phyloP scores from a whole-genome alignment of 2,888 invertebrate genomes.

The Agapostemon virescens region DNA sequence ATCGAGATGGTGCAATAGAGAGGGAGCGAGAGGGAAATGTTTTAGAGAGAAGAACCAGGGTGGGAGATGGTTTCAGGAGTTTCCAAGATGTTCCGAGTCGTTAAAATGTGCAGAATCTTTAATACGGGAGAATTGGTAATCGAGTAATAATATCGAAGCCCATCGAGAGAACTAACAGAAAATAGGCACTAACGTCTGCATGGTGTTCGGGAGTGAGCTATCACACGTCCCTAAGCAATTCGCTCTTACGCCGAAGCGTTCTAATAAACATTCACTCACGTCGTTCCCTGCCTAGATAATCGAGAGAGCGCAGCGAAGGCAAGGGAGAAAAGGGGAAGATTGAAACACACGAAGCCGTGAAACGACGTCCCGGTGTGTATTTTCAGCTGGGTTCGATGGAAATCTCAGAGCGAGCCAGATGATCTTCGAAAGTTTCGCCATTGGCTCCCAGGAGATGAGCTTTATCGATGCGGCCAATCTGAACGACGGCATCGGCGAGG shows the following conservation, averaged over 20 bases:
- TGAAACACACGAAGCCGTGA: constrained; percentile 11
- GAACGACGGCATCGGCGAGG: constrained; percentile 42
- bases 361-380: constrained; percentile 17
- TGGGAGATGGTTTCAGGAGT: too few species aligned
- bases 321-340: constrained; percentile 15
- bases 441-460: constrained; percentile 43
- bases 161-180: background rate
- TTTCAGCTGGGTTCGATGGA: constrained; percentile 55
- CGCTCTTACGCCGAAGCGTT: background rate
- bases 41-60: too few species aligned
- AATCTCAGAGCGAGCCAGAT: constrained; percentile 59
- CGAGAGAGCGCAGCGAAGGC: background rate
- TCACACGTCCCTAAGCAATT: background rate
- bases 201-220: background rate
- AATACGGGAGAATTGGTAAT: too few species aligned
- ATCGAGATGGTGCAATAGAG: too few species aligned
- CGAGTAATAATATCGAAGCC: background rate
- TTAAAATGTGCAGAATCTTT: too few species aligned
- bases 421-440: constrained; percentile 61
- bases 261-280: constrained; percentile 10
- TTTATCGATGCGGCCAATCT: constrained; percentile 54
- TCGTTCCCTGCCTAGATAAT: constrained; percentile 7
- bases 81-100: too few species aligned
- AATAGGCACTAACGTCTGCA: background rate
- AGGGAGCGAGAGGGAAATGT: too few species aligned